phyloP scores from a whole-genome alignment of 2,113 vertebrate species.

The Apus apus region DNA sequence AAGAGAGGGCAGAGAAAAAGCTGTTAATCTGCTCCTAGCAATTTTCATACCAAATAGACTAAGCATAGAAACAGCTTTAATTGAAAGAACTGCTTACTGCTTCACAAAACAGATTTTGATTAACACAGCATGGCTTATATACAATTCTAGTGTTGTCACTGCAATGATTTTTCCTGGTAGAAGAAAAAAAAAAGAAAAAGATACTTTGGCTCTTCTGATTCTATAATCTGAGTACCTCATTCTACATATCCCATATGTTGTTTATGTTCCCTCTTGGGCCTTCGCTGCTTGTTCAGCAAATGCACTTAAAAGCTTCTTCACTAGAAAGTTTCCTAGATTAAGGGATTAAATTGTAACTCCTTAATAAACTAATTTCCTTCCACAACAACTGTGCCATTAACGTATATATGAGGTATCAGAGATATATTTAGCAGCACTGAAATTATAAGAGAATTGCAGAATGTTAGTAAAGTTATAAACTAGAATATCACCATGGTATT shows the following conservation, averaged over 20 bases:
- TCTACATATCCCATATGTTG: not conserved
- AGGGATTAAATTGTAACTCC: not conserved
- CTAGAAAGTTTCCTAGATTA: not conserved
- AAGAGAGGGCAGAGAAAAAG: not conserved
- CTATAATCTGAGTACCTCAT: not conserved
- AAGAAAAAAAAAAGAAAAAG: not conserved
- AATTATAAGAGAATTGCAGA: not conserved
- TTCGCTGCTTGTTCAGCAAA: not conserved
- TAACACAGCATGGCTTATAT: not conserved
- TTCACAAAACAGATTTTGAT: not conserved
- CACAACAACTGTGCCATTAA: not conserved
- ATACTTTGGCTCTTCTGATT: not conserved
- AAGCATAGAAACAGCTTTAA: not conserved
- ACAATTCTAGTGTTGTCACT: not conserved
- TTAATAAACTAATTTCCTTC: not conserved
- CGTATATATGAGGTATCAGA: not conserved
- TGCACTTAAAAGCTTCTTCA: not conserved
- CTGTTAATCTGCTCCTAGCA: not conserved
- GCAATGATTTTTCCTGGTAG: not conserved
- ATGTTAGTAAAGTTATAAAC: not conserved
- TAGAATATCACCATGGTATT: not conserved
- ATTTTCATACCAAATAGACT: not conserved
- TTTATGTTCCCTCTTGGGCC: not conserved
- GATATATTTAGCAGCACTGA: not conserved
- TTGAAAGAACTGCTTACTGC: not conserved